Conservation (phyloP, 1,140 invertebrate genomes). For the Agrypnia vestita region DNA sequence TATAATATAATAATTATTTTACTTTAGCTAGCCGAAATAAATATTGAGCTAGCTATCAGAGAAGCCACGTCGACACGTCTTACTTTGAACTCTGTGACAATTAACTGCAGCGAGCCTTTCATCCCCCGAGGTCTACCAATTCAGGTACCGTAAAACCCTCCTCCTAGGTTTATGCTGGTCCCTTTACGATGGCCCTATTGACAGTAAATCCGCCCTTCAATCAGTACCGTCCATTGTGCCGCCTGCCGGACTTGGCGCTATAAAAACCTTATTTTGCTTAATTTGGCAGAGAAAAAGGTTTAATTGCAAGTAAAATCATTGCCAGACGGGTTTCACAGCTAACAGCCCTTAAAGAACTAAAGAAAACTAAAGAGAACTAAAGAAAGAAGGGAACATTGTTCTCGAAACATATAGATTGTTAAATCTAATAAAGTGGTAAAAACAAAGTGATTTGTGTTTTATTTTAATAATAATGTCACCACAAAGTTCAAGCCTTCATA, state of each 20-base stretch:
- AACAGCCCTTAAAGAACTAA: no score
- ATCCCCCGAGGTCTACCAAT: constrained; percentile 29
- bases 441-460: no score
- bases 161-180: constrained; percentile 47
- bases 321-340: no score
- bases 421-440: no score
- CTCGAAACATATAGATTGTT: no score
- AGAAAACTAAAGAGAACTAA: no score
- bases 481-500: no score
- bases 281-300: constrained; percentile 14
- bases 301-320: constrained; percentile 9
- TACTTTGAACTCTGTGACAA: constrained; percentile 42
- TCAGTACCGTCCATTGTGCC: constrained; percentile 48
- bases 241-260: background rate
- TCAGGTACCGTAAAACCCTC: constrained; percentile 46
- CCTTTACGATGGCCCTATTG: constrained; percentile 59
- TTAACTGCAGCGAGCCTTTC: constrained; percentile 50
- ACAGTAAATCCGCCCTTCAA: constrained; percentile 59
- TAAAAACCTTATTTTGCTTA: constrained; percentile 7
- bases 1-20: no score
- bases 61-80: background rate
- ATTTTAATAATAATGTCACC: no score
- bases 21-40: no score
- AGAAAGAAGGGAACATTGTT: no score
- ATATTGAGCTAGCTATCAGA: no score